phyloP scores from a whole-genome alignment of 2,113 vertebrate genomes.

The western clawed frog (Xenopus tropicalis) region DNA sequence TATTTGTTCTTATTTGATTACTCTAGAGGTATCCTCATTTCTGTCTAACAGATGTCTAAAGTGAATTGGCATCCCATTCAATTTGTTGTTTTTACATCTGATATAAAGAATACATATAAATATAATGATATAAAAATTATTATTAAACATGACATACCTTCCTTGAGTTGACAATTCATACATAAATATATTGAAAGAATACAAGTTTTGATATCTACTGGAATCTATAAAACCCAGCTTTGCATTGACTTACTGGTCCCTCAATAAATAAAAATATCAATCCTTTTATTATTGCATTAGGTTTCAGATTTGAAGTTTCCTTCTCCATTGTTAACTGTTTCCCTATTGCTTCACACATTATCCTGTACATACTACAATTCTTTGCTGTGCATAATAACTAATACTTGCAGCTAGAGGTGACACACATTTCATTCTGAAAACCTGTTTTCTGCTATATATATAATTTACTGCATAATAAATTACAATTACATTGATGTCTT shows the following conservation, averaged over 20 bases:
- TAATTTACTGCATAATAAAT: conserved; percentile 26
- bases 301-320: not conserved
- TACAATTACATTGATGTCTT: conserved; percentile 33
- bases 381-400: not conserved
- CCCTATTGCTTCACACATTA: not conserved
- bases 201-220: not conserved
- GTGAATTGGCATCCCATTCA: too few relatives aligned
- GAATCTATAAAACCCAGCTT: not conserved
- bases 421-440: conserved; percentile 24
- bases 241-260: not conserved
- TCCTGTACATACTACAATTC: not conserved
- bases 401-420: conserved; percentile 4
- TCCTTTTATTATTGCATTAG: conserved; percentile 21
- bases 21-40: too few relatives aligned
- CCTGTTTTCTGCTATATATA: conserved; percentile 9
- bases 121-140: too few relatives aligned
- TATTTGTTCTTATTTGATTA: too few relatives aligned
- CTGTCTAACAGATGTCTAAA: too few relatives aligned
- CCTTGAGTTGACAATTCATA: not conserved
- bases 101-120: too few relatives aligned
- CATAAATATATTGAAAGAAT: conserved; percentile 5
- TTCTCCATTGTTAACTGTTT: not conserved
- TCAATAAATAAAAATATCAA: conserved; percentile 3
- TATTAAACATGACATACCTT: not conserved
- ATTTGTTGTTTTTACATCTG: too few relatives aligned